These are phyloP conservation scores for Aptenodytes patagonicus DNA, from an alignment of 2,113 vertebrate genomes.

Conservation along the genomic window DNA sequence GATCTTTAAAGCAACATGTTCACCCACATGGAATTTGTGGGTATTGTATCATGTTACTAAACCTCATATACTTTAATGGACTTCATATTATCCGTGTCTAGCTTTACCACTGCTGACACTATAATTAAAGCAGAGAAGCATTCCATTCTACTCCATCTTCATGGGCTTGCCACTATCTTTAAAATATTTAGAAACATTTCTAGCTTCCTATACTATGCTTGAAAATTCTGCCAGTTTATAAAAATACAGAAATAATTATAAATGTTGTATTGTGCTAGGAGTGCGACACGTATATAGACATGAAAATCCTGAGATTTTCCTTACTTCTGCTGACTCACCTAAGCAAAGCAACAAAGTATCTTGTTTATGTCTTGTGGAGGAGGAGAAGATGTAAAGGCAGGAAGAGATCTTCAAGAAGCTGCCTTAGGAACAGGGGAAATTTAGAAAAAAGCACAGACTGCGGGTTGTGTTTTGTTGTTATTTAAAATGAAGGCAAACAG, in stretches of 20 bases:
- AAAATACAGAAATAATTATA: not conserved
- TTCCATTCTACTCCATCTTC: not conserved
- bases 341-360: not conserved
- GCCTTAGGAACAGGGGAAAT: not conserved
- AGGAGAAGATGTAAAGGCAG: not conserved
- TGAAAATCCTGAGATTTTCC: not conserved
- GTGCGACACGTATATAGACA: not conserved
- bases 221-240: not conserved
- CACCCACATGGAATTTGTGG: not conserved
- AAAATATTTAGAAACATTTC: not conserved
- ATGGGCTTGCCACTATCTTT: not conserved
- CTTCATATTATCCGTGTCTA: not conserved
- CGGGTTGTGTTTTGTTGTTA: not conserved
- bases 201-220: not conserved
- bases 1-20: conserved; percentile 36
- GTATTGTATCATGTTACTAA: conserved; percentile 37
- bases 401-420: not conserved
- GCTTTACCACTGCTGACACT: not conserved
- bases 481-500: not conserved
- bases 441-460: not conserved
- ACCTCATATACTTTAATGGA: not conserved
- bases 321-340: not conserved
- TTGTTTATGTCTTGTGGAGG: not conserved
- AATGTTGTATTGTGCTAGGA: not conserved
- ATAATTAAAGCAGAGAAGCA: not conserved